Evolutionary conservation across 2,113 vertebrate species (phyloP), one percentile per base, ranked within the genome.

Genomic region (Mirza zaza): DNA sequence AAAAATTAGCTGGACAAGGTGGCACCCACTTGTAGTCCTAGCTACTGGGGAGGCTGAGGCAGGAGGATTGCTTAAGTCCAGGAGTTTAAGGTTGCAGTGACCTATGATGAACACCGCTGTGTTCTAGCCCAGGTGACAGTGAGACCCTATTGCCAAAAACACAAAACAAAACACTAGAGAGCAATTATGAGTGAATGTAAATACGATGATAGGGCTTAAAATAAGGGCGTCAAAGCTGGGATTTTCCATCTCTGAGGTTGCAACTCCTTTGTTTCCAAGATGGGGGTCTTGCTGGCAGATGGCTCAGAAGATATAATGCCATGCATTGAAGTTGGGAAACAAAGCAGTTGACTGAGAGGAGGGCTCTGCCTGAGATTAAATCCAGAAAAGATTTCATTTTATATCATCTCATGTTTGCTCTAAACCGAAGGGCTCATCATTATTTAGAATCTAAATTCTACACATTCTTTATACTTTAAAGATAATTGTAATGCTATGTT

Each of bases 301-400:
- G 88, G 82, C 52, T 18, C 8, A 14, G 61, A 85, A 65, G 81
- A 89, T 32, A 11, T 45, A 92, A 50, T 87, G 59, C 82, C 7
- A 5, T 87, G 67, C 82, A 3, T 2, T 32, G 32, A 95, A 86
- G 68, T 70, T 96, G 59, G 34, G 61, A 87, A 61, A 92, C 0
- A 4, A 96, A 96, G 57, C 91, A 59, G 13, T 29, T 96, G 80
- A 68, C 42, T 68, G 45, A 68, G 36, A 81, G 59, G 50, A 57
- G 59, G 39, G 71, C 18, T 39, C 25, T 88, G 50, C 50, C 48
- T 95, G 11, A 21, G 32, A 36, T 65, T 67, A 48, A 91, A 82
- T 90, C 61, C 39, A 82, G 52, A 94, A 94, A 27, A 81, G 48
- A 84, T 93, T 86, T 67, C 65, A 82, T 70, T 93, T 70, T 48